Percentiles rank a stretch among this genome's conserved stretches.
phyloP scores from a whole-genome alignment of 2,113 vertebrate genomes.

The Pelecanoides urinatrix region DNA sequence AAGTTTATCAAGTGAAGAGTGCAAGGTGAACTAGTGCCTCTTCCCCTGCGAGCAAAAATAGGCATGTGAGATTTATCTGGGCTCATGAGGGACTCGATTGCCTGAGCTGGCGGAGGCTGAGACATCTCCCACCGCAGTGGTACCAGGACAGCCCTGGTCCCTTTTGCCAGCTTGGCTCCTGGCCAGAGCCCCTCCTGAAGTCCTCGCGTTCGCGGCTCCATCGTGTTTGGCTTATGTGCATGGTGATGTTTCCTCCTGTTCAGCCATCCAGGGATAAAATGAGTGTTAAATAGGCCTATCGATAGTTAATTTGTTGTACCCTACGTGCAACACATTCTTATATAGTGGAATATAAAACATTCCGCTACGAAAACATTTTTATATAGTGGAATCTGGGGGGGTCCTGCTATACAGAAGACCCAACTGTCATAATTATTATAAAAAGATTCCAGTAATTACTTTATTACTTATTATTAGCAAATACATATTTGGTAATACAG shows the following conservation, averaged over 20 bases:
- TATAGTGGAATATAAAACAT: not conserved
- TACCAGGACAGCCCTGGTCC: not conserved
- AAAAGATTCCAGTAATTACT: not conserved
- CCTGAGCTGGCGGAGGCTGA: not conserved
- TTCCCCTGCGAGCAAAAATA: not conserved
- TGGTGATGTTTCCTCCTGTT: not conserved
- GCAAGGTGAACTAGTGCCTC: not conserved
- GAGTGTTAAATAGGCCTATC: not conserved
- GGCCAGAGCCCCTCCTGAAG: not conserved
- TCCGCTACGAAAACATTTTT: not conserved
- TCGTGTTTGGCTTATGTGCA: rapidly evolving
- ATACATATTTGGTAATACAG: not conserved
- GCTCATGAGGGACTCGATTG: not conserved
- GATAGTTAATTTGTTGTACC: not conserved
- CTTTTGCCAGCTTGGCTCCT: not conserved
- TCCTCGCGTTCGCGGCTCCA: rapidly evolving
- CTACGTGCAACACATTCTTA: not conserved
- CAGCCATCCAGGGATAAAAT: not conserved
- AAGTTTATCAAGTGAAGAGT: too few relatives aligned
- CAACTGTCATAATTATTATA: not conserved
- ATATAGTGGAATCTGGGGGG: not conserved
- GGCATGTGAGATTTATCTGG: not conserved
- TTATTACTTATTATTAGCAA: not conserved
- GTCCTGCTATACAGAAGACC: not conserved
- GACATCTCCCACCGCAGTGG: not conserved